These are phyloP conservation scores for Nemurella pictetii DNA, from an alignment of 2,888 invertebrate genomes.

Conservation along the genomic window DNA sequence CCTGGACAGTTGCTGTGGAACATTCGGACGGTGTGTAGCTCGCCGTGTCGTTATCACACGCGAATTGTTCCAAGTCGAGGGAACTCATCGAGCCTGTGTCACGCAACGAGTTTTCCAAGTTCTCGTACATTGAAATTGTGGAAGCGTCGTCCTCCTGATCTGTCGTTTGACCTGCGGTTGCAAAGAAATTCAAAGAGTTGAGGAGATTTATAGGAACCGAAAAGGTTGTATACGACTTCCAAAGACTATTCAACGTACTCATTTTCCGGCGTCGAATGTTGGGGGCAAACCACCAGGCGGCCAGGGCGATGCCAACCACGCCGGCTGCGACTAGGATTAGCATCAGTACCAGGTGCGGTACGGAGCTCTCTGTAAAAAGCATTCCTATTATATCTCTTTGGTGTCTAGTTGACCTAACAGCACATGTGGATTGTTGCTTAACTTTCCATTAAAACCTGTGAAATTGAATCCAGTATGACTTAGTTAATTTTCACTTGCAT, in stretches of 20 bases:
- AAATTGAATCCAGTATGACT: too few relatives aligned
- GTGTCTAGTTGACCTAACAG: too few relatives aligned
- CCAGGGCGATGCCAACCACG: conserved; percentile 34
- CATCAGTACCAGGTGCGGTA: conserved; percentile 44
- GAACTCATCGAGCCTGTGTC: conserved; percentile 38
- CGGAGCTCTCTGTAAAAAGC: conserved; percentile 39
- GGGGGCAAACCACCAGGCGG: conserved; percentile 39
- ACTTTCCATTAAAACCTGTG: too few relatives aligned
- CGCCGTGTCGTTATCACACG: not conserved
- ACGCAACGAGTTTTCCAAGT: conserved; percentile 43
- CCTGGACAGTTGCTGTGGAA: not conserved
- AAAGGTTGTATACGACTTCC: not conserved
- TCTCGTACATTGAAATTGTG: conserved; percentile 41
- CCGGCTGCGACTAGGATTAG: conserved; percentile 43
- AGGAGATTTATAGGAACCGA: too few relatives aligned
- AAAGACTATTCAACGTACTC: conserved; percentile 16
- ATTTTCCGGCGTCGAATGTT: conserved; percentile 7
- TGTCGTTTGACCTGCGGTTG: not conserved
- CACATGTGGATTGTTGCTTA: too few relatives aligned
- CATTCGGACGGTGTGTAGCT: conserved; percentile 15
- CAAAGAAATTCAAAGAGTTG: not conserved
- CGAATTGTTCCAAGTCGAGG: conserved; percentile 20
- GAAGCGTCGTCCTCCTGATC: conserved; percentile 21
- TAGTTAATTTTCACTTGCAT: too few relatives aligned
- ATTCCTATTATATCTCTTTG: not conserved